Percentiles rank a stretch among this genome's conserved stretches.
phyloP scores from a whole-genome alignment of 1,140 invertebrate genomes.

The Gryon sp. region DNA sequence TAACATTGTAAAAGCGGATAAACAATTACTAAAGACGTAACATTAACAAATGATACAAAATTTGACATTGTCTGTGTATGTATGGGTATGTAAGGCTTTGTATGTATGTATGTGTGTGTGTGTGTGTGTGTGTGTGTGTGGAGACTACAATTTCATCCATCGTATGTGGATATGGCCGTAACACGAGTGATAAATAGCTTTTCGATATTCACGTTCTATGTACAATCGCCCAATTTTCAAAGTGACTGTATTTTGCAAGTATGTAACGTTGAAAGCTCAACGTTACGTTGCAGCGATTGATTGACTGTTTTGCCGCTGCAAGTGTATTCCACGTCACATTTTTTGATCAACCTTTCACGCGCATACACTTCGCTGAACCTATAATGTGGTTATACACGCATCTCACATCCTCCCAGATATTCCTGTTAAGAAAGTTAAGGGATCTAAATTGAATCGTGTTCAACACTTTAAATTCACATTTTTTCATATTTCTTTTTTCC shows the following conservation, averaged over 20 bases:
- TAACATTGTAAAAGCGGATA: background rate
- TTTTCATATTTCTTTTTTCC: no score
- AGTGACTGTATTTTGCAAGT: slow-evolving; percentile 56
- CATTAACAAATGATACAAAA: slow-evolving; percentile 21
- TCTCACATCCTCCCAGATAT: slow-evolving; percentile 14
- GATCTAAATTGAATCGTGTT: slow-evolving; percentile 6
- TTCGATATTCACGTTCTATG: slow-evolving; percentile 53
- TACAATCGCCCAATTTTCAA: slow-evolving; percentile 55
- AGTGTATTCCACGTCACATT: slow-evolving; percentile 40
- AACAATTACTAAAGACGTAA: slow-evolving; percentile 24
- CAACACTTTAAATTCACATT: background rate
- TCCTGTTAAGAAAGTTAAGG: background rate
- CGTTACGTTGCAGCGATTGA: slow-evolving; percentile 51
- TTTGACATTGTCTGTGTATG: slow-evolving; percentile 19
- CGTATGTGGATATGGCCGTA: slow-evolving; percentile 36
- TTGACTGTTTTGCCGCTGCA: slow-evolving; percentile 47
- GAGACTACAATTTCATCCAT: slow-evolving; percentile 43
- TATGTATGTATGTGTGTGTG: no score
- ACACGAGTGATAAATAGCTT: slow-evolving; percentile 53
- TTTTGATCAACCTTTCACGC: slow-evolving; percentile 34
- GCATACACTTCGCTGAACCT: slow-evolving; percentile 12
- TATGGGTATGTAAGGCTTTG: no score
- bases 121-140: slow-evolving; percentile 1
- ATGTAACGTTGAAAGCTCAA: slow-evolving; percentile 51
- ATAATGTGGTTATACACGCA: slow-evolving; percentile 20